Percentiles rank a stretch among this genome's conserved stretches.
phyloP scores from a whole-genome alignment of 2,797 vertebrate genomes.

The Ctenopoma multispine region DNA sequence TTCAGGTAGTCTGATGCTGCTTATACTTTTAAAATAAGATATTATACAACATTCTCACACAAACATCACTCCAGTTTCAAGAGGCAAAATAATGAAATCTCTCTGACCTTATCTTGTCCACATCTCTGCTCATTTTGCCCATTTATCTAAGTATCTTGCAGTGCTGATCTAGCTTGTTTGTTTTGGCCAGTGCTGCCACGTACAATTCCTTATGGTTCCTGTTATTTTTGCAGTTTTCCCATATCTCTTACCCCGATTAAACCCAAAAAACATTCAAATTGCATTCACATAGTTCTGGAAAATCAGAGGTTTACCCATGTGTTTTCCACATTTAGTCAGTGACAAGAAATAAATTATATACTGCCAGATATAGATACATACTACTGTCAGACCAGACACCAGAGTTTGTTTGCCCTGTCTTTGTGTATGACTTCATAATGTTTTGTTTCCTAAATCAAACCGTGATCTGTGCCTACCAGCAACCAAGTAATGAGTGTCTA shows the following conservation, averaged over 20 bases:
- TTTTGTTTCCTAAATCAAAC: background rate
- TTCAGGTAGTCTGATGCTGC: slow-evolving; percentile 11
- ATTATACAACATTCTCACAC: slow-evolving; percentile 17
- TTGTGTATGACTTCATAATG: too few species aligned
- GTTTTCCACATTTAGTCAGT: slow-evolving; percentile 52
- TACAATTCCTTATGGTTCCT: slow-evolving; percentile 73
- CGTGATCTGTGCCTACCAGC: background rate
- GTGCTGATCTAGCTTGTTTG: slow-evolving; percentile 64
- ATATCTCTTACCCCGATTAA: slow-evolving; percentile 60
- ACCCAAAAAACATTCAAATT: slow-evolving; percentile 50
- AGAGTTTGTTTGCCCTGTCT: background rate
- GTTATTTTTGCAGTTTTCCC: slow-evolving; percentile 74
- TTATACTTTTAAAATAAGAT: slow-evolving; percentile 34
- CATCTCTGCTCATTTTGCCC: slow-evolving; percentile 57
- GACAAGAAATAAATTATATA: slow-evolving; percentile 36
- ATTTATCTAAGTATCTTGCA: slow-evolving; percentile 54
- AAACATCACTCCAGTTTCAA: slow-evolving; percentile 26
- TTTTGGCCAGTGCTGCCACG: slow-evolving; percentile 63
- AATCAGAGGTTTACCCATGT: slow-evolving; percentile 48
- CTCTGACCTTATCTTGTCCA: slow-evolving; percentile 58
- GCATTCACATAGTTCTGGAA: slow-evolving; percentile 41
- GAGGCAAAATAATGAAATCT: slow-evolving; percentile 44
- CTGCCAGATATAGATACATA: slow-evolving; percentile 9
- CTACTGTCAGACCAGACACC: background rate
- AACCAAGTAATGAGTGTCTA: background rate